Conservation (phyloP, 2,113 vertebrate genomes). For the Colaptes auratus region DNA sequence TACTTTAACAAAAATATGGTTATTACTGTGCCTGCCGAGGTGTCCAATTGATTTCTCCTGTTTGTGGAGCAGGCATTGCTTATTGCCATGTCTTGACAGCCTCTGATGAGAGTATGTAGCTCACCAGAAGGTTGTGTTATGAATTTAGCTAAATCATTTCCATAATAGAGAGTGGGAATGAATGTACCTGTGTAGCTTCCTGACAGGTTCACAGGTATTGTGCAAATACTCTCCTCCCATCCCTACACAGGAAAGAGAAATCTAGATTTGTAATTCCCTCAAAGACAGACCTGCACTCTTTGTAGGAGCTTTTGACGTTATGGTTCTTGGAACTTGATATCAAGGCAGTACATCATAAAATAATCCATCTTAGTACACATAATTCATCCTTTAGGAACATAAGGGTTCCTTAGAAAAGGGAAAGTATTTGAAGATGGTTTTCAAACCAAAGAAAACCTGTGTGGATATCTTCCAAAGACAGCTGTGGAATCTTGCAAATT, state of each 20-base stretch:
- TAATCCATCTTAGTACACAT: not conserved
- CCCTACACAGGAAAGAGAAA: not conserved
- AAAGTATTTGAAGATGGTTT: not conserved
- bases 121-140: not conserved
- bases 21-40: not conserved
- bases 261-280: not conserved
- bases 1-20: not conserved
- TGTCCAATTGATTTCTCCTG: fast-evolving
- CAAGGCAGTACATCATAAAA: not conserved
- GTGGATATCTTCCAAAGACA: not conserved
- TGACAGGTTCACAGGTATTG: not conserved
- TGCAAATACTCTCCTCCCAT: not conserved
- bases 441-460: not conserved
- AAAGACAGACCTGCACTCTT: not conserved
- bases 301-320: not conserved
- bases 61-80: not conserved
- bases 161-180: not conserved
- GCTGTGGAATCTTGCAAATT: not conserved
- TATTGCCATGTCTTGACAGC: not conserved
- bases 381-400: not conserved
- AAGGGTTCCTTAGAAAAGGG: not conserved
- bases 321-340: not conserved
- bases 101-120: not conserved
- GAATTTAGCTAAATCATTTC: not conserved
- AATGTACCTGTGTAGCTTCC: not conserved